A percentile compares a stretch with the other conserved stretches of the same genome.
Evolutionary conservation across 2,797 vertebrate species (phyloP).

Genomic region (Poeciliopsis paucimaculata): DNA sequence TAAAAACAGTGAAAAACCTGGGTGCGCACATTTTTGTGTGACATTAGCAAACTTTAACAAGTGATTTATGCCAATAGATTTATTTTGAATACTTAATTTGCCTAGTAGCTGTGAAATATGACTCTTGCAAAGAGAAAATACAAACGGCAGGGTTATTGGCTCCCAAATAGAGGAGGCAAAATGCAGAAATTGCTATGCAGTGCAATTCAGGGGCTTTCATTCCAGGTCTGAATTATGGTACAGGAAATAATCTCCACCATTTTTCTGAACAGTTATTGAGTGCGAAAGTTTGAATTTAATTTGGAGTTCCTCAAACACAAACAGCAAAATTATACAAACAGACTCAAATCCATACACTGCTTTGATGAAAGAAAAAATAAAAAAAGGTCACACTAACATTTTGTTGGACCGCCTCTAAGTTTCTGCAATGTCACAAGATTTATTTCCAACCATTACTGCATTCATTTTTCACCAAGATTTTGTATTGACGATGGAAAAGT

Average conservation of each 20-base stretch:
- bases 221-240: not conserved
- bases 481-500: not conserved
- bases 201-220: not conserved
- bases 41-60: not conserved
- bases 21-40: not conserved
- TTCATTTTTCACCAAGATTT: not conserved
- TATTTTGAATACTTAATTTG: not conserved
- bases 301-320: not conserved
- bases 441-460: not conserved
- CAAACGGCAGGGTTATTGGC: not conserved
- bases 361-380: not conserved
- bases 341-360: not conserved
- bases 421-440: not conserved
- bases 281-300: not conserved
- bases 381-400: not conserved
- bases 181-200: not conserved
- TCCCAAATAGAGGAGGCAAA: not conserved
- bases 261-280: not conserved
- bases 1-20: conserved; percentile 16
- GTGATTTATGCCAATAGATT: not conserved
- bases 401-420: not conserved
- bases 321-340: not conserved
- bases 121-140: not conserved
- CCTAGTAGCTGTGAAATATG: not conserved
- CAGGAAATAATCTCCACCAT: not conserved